A percentile compares a stretch with the other conserved stretches of the same genome.
phyloP scores from a whole-genome alignment of 2,113 vertebrate genomes.

The Podilymbus podiceps region DNA sequence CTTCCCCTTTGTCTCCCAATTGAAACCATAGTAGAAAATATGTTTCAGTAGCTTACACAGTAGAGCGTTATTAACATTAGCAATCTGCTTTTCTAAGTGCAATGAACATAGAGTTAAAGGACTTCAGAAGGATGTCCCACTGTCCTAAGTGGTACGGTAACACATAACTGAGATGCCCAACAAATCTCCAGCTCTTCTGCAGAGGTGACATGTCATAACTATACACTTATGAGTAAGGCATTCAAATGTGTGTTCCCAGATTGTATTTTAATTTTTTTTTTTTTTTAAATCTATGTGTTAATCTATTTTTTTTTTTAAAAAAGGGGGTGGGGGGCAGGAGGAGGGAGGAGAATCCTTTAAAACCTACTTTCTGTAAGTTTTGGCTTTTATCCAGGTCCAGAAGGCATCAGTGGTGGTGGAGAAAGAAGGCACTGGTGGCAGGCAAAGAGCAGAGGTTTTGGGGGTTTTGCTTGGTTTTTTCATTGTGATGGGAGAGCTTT shows the following conservation, averaged over 20 bases:
- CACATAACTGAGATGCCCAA: not conserved
- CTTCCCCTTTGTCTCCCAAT: not conserved
- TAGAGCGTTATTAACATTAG: not conserved
- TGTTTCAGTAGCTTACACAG: not conserved
- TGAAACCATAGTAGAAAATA: not conserved
- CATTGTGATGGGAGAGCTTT: not conserved
- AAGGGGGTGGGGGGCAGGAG: too few relatives aligned
- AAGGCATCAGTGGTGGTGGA: not conserved
- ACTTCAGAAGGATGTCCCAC: not conserved
- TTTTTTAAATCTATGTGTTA: too few relatives aligned
- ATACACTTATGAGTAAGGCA: not conserved
- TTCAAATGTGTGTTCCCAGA: not conserved
- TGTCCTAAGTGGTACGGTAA: not conserved
- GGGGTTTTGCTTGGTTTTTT: not conserved
- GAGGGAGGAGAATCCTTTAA: not conserved
- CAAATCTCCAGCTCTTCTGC: not conserved
- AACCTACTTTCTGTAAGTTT: not conserved
- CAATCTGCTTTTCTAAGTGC: not conserved
- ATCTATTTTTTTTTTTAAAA: too few relatives aligned
- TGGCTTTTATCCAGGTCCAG: not conserved
- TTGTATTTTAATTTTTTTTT: too few relatives aligned
- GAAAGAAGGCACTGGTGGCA: not conserved
- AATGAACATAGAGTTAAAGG: not conserved
- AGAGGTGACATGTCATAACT: not conserved
- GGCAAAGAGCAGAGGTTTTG: not conserved